Evolutionary conservation across 2,888 invertebrate species (phyloP).

Genomic region (Diabrotica balteata): DNA sequence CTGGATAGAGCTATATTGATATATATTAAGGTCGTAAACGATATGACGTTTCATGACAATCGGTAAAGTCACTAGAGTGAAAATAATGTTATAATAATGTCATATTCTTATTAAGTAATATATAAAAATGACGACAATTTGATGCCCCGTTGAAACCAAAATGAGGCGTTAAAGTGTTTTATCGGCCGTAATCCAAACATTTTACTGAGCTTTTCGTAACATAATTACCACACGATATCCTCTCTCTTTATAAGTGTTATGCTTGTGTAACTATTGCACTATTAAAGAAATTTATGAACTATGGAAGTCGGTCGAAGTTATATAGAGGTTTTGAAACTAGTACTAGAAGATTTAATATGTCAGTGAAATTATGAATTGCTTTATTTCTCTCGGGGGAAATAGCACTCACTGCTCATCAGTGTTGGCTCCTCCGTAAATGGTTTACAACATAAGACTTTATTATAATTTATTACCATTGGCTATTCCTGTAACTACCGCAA

Average conservation of each 20-base stretch:
- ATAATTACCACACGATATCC: slow-evolving; percentile 32
- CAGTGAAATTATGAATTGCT: slow-evolving; percentile 1
- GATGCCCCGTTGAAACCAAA: slow-evolving; percentile 21
- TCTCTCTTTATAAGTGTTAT: slow-evolving; percentile 17
- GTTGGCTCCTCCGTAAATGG: no score
- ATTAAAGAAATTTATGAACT: slow-evolving; percentile 25
- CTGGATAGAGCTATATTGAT: no score
- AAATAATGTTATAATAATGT: not conserved
- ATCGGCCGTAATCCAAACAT: slow-evolving; percentile 28
- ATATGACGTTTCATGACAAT: no score
- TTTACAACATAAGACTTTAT: no score
- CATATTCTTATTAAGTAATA: slow-evolving; percentile 27
- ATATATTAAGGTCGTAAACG: no score
- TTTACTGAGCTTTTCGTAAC: slow-evolving; percentile 33
- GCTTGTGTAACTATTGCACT: slow-evolving; percentile 13
- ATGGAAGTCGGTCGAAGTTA: not conserved
- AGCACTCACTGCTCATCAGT: no score
- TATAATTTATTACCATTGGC: no score
- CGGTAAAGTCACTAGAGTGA: no score
- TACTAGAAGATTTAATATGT: slow-evolving; percentile 1
- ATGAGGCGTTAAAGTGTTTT: slow-evolving; percentile 30
- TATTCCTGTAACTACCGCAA: no score
- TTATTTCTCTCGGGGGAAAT: not conserved
- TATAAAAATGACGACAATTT: slow-evolving; percentile 32
- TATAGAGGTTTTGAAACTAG: slow-evolving; percentile 2